These are phyloP conservation scores for Diadema setosum DNA, from an alignment of 35 echinoderm and acorn worm species.

Conservation along the genomic window DNA sequence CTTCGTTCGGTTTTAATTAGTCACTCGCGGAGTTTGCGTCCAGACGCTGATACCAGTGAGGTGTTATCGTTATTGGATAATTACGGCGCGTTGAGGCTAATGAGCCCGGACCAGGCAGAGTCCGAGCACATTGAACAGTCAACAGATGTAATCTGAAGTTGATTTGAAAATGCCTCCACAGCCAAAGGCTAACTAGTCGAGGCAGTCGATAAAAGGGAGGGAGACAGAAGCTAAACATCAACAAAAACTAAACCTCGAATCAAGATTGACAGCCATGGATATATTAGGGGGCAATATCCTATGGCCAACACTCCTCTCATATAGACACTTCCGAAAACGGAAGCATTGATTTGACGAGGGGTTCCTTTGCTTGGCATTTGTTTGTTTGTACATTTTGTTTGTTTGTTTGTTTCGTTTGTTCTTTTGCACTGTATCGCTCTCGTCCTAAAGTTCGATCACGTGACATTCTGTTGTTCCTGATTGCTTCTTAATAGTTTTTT, in stretches of 20 bases:
- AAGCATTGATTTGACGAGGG: no score
- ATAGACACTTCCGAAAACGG: no score
- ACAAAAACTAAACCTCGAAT: background rate
- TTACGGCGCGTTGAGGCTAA: background rate
- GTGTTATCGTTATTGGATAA: constrained; percentile 33
- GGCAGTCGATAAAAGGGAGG: no score
- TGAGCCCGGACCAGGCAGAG: background rate
- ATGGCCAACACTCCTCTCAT: no score
- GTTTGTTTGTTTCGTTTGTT: no score
- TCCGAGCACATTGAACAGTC: background rate
- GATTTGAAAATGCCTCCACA: background rate
- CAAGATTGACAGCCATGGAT: background rate
- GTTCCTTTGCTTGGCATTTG: no score
- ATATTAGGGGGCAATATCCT: no score
- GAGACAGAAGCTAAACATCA: background rate
- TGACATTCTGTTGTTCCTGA: no score
- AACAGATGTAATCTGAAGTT: background rate
- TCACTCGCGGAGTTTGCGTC: background rate
- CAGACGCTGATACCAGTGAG: background rate
- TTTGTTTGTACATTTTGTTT: no score
- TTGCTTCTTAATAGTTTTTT: no score
- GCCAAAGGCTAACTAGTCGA: background rate
- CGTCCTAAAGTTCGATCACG: no score
- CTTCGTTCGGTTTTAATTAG: background rate
- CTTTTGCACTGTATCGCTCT: no score